A percentile compares a stretch with the other conserved stretches of the same genome.
These are phyloP conservation scores for Microctonus brassicae DNA, from an alignment of 2,888 invertebrate species.

Conservation along the genomic window DNA sequence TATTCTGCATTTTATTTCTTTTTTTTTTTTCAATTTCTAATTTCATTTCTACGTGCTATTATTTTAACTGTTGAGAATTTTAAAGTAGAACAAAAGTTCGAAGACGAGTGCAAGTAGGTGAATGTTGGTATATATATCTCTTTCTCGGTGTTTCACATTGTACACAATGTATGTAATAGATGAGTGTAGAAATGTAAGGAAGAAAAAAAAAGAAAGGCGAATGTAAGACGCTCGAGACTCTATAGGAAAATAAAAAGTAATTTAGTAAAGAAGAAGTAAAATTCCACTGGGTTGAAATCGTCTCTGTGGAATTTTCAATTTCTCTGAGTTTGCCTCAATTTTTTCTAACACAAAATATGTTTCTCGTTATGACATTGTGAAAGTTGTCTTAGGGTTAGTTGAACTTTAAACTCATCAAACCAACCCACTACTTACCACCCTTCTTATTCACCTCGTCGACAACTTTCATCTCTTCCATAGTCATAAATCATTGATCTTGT, in stretches of 20 bases:
- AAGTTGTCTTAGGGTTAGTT: constrained; percentile 18
- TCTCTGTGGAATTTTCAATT: constrained; percentile 59
- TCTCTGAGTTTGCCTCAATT: constrained; percentile 39
- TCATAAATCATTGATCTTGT: constrained; percentile 56
- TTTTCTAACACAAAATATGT: constrained; percentile 22
- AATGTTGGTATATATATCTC: too few species aligned
- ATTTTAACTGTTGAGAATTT: constrained; percentile 16
- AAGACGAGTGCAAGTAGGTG: not conserved
- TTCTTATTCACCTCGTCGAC: not conserved
- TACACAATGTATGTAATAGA: not conserved
- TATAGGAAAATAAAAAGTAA: constrained; percentile 30
- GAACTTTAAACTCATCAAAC: not conserved
- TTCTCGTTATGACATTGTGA: constrained; percentile 13
- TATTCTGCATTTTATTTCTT: constrained; percentile 8
- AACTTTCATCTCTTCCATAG: constrained; percentile 1
- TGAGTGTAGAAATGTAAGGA: not conserved
- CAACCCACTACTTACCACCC: not conserved
- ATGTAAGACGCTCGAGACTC: not conserved
- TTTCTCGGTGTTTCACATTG: not conserved
- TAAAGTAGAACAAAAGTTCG: constrained; percentile 23
- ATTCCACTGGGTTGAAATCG: constrained; percentile 45
- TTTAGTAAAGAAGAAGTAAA: constrained; percentile 19
- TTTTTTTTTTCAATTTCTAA: not conserved
- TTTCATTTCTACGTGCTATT: constrained; percentile 13
- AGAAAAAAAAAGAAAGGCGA: not conserved